These are phyloP conservation scores for Pipra filicauda DNA, from an alignment of 2,113 vertebrate genomes.

Conservation along the genomic window DNA sequence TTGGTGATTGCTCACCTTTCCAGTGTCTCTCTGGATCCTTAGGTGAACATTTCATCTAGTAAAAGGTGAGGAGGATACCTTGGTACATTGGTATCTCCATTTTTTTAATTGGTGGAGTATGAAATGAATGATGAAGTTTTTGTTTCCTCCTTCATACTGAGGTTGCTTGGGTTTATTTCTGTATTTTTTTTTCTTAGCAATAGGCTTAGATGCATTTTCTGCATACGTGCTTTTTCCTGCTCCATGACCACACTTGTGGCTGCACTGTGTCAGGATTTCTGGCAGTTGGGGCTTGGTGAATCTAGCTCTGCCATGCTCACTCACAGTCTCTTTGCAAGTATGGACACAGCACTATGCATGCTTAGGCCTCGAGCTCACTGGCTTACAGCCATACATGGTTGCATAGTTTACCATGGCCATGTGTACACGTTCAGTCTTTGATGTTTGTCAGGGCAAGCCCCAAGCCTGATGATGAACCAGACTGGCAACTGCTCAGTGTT, in stretches of 20 bases:
- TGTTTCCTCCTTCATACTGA: background rate
- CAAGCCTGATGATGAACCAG: background rate
- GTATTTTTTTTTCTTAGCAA: background rate
- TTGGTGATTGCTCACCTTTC: background rate
- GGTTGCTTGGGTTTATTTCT: background rate
- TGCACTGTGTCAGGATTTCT: background rate
- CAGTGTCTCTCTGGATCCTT: background rate
- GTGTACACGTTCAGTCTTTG: background rate
- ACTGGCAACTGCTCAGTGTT: background rate
- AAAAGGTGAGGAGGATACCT: background rate
- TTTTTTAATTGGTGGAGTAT: background rate
- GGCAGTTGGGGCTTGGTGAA: background rate
- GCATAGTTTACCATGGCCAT: background rate
- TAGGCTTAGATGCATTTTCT: background rate
- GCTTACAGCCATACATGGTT: background rate
- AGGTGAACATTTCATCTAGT: background rate
- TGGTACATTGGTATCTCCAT: background rate
- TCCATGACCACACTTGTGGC: rapidly evolving
- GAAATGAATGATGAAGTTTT: background rate
- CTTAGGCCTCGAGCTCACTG: background rate
- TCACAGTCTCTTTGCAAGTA: background rate
- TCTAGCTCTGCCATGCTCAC: background rate
- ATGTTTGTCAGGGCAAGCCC: background rate
- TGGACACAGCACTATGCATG: background rate
- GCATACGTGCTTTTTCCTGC: background rate